phyloP scores from a whole-genome alignment of 2,113 vertebrate species.

The Phyllostomus hastatus region DNA sequence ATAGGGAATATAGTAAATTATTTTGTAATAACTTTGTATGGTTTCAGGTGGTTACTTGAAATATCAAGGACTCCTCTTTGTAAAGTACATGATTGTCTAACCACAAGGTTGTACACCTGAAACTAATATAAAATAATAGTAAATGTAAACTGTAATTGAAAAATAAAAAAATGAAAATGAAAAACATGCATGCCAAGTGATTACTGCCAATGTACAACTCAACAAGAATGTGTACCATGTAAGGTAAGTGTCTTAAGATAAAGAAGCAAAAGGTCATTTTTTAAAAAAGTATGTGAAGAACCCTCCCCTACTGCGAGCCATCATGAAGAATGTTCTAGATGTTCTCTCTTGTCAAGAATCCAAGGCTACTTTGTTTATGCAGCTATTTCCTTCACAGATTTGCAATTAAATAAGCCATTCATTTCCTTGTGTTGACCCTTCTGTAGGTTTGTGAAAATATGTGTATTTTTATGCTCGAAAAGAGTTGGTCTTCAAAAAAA shows the following conservation, averaged over 20 bases:
- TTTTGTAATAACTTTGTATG: background rate
- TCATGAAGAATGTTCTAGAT: background rate
- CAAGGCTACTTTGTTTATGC: background rate
- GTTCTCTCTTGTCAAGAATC: conserved; percentile 2
- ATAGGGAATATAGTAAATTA: background rate
- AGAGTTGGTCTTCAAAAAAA: conserved; percentile 39
- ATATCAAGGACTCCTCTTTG: background rate
- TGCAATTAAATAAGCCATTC: conserved; percentile 30
- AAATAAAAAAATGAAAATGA: background rate
- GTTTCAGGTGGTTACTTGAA: background rate
- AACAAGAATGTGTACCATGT: background rate
- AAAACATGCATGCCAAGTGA: background rate
- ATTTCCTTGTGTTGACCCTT: background rate
- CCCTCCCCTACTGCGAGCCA: background rate
- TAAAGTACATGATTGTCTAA: background rate
- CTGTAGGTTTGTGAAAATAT: background rate
- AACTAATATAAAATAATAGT: background rate
- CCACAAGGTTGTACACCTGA: background rate
- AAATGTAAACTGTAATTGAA: background rate
- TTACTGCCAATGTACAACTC: background rate
- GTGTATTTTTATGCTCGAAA: conserved; percentile 11
- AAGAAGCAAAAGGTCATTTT: background rate
- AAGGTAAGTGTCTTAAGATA: background rate
- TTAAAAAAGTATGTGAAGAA: background rate
- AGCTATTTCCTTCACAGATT: conserved; percentile 26